Base-by-base conservation (phyloP, 92 coral and sea anemone species). In the Epizoanthus ramosus region DNA sequence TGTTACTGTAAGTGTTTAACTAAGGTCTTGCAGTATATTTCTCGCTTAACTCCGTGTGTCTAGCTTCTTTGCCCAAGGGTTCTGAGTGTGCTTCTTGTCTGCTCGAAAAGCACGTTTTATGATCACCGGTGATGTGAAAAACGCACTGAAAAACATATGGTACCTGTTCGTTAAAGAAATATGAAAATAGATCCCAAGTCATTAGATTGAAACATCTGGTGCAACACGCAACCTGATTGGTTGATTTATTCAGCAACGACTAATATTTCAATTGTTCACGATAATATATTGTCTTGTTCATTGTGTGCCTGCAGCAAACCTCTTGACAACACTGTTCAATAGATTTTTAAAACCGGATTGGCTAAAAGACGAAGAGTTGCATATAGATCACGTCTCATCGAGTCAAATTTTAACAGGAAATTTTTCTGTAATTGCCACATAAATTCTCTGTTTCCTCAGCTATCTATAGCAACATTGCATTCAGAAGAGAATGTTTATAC, bases 101-200 rank as follows among this genome's bases (percentile, higher is more conserved):
- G 16, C 45, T 14, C 82, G 23, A 41, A 35, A 70, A 87, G 88
- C 93, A 89, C 95, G 88, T 87, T 92, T 92, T 87, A 81, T 86
- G 86, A 77, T 73, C 68, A 71, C 86, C 23, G 59, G 75, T 83
- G 85, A 84, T 93, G 98, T 84, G 98, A 93, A 93, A 91, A 59
- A 81, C 75, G 80, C 74, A 85, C 90, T 89, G 69, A 86, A 79
- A 88, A 75, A 87, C 98, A 93, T 93, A 93, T 93, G 98, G 93
- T 90, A 91, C 91, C 94, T 83, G 94, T 88, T 79, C 84, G 92
- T 74, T 85, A 74, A 85, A 74, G 84, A 80, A 85, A 84, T 70
- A 80, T 57, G 89, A 80, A 85, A 80, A 75, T 80, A 79, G 88
- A 45, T 65, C 13, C 64, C 80, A 60, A 89, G 79, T 89, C 89